Evolutionary conservation across 2,113 vertebrate species (phyloP).

Genomic region (Malurus alboscapulatus): DNA sequence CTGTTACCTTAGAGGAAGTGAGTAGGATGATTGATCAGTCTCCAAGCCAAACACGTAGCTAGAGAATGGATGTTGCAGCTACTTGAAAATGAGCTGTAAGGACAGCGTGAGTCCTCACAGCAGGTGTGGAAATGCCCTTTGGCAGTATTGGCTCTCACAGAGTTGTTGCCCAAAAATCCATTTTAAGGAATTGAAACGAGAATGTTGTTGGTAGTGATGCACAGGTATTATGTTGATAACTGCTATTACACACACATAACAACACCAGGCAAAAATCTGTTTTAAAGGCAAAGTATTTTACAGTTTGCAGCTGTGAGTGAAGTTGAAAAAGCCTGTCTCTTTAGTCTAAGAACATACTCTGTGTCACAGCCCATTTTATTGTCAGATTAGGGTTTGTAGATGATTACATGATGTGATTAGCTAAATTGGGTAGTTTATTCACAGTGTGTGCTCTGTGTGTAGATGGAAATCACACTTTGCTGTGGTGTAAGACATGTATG

Average conservation of each 20-base stretch:
- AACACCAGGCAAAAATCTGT: not conserved
- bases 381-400: not conserved
- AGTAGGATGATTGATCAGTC: not conserved
- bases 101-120: rapidly evolving
- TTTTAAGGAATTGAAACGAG: not conserved
- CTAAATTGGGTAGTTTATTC: not conserved
- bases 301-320: not conserved
- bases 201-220: not conserved
- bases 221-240: not conserved
- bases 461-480: rapidly evolving
- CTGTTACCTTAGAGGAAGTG: not conserved
- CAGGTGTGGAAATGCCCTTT: rapidly evolving
- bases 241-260: not conserved
- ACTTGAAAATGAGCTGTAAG: not conserved
- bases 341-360: not conserved
- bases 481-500: rapidly evolving
- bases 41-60: rapidly evolving
- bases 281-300: not conserved
- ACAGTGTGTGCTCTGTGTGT: not conserved
- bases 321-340: not conserved
- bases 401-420: not conserved
- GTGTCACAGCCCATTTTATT: rapidly evolving
- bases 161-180: not conserved
- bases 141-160: not conserved
- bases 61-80: not conserved